Evolutionary conservation across 2,797 vertebrate species (phyloP), one percentile per base, ranked within the genome.

Genomic region (Dallia pectoralis): DNA sequence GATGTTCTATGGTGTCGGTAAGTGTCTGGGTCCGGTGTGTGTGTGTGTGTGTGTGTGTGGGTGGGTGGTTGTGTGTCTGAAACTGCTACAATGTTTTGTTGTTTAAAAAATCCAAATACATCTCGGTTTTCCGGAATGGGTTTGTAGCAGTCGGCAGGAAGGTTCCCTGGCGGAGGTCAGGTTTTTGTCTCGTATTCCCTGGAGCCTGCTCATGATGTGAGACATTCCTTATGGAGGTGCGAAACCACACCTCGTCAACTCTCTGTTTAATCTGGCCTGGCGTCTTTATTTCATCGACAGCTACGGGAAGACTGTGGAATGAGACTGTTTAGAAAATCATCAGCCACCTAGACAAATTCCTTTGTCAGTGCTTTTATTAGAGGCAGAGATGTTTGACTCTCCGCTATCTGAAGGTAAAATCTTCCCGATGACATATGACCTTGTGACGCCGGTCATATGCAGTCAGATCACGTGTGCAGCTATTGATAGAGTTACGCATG

Each of bases 151-250:
- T 33, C 16, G 56, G 19, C 56, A 61, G 22, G 32, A 71, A 4
- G 63, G 56, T 16, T 56, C 63, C 59, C 62, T 27, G 8, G 15
- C 15, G 9, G 67, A 44, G 36, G 70, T 62, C 27, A 2, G 33
- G 30, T 59, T 53, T 56, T 47, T 72, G n/a, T 47, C 27, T 67
- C 22, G 66, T 64, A 30, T 74, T 81, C 75, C 51, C 67, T 67
- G 66, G 74, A 83, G 66, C 65, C 67, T 78, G 73, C 72, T 81
- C 75, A 59, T 83, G 79, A 80, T 84, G 88, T 91, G 91, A 87
- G 88, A 92, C 82, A 92, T 93, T 91, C 91, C 87, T 8, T 86
- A 87, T 49, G 48, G 74, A 83, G 76, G 81, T 79, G 86, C 81
- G 82, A 89, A 82, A 74, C 81, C 88, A 80, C 81, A 77, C 87